phyloP scores from a whole-genome alignment of 1,140 invertebrate genomes.

The Psilanteris sp. region DNA sequence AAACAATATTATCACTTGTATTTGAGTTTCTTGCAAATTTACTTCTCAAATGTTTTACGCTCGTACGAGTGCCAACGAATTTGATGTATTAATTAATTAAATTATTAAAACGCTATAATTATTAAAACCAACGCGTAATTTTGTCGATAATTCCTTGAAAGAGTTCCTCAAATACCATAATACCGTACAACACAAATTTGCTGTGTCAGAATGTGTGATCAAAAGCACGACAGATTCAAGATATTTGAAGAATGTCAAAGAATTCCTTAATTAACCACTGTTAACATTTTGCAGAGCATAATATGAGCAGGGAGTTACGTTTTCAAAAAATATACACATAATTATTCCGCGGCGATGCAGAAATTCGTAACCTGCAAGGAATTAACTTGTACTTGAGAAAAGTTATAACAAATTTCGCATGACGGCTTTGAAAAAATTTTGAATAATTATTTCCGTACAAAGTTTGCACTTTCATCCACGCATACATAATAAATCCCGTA shows the following conservation, averaged over 20 bases:
- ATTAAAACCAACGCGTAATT: no score
- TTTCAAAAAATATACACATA: conserved; percentile 25
- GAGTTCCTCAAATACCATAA: conserved; percentile 18
- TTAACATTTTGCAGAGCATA: conserved; percentile 17
- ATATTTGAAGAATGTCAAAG: conserved; percentile 36
- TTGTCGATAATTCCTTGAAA: no score
- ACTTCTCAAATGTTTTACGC: no score
- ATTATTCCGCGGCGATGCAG: conserved; percentile 4
- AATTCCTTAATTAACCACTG: conserved; percentile 45
- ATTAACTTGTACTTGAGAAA: neutral
- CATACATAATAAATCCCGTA: conserved; percentile 1
- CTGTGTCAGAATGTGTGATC: conserved; percentile 20
- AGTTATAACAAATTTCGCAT: neutral
- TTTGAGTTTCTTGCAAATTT: no score
- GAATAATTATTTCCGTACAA: no score
- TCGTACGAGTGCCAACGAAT: no score
- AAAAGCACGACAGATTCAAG: conserved; percentile 11
- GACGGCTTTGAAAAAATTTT: no score
- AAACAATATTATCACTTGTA: no score
- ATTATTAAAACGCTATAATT: no score
- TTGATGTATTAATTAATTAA: no score
- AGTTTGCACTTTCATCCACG: neutral
- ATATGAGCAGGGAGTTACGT: conserved; percentile 4
- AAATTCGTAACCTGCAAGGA: conserved; percentile 2
- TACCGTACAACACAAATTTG: conserved; percentile 9